Evolutionary conservation across 2,888 invertebrate genomes (phyloP).

Genomic region (Latrodectus hesperus): DNA sequence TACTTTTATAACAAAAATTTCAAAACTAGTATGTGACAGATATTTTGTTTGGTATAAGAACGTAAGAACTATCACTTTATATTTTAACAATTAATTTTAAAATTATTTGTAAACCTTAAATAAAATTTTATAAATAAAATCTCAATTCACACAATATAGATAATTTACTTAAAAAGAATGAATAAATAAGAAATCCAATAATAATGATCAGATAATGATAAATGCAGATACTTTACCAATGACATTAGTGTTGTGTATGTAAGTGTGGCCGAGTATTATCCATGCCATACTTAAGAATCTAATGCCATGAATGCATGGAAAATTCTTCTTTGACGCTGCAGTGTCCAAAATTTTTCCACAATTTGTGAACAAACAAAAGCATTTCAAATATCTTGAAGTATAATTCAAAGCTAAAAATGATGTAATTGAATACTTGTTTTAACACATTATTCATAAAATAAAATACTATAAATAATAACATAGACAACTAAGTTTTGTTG

Average conservation of each 20-base stretch:
- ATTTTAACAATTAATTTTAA: neutral
- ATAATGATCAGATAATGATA: neutral
- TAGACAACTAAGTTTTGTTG: too few species aligned
- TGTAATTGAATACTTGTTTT: too few species aligned
- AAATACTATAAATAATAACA: too few species aligned
- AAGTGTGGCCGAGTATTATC: slow-evolving; percentile 64
- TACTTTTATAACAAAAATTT: neutral
- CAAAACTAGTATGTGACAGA: neutral
- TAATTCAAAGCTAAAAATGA: too few species aligned
- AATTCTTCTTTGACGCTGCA: slow-evolving; percentile 2
- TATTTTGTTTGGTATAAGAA: neutral
- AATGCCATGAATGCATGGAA: slow-evolving; percentile 61
- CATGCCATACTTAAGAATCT: slow-evolving; percentile 63
- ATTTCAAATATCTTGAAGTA: slow-evolving; percentile 1
- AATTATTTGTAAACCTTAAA: too few species aligned
- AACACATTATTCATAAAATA: too few species aligned
- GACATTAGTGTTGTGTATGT: slow-evolving; percentile 24
- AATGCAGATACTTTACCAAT: slow-evolving; percentile 12
- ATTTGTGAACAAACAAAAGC: slow-evolving; percentile 58
- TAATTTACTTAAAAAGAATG: too few species aligned
- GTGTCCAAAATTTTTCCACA: slow-evolving; percentile 41
- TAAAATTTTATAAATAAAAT: too few species aligned
- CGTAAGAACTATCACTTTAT: neutral
- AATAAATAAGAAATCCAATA: too few species aligned
- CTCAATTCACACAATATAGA: too few species aligned